Percentiles rank a stretch among this genome's conserved stretches.
Conservation (phyloP, 1,140 invertebrate genomes). For the Hypsibius dujardini region DNA sequence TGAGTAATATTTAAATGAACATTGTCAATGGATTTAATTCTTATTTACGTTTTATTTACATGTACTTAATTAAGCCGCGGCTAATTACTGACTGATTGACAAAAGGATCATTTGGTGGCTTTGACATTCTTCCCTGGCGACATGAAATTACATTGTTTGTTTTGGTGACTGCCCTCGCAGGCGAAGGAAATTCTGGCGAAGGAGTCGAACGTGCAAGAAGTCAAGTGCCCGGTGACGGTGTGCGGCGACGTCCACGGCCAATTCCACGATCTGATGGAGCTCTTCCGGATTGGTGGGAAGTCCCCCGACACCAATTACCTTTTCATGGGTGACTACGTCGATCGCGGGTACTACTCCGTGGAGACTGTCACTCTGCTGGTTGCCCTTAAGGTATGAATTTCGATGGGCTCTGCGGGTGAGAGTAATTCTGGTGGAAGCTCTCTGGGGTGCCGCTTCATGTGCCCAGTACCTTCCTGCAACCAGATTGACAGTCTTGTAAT, state of each 20-base stretch:
- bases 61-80: too few relatives aligned
- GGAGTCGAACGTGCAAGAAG: slow-evolving; percentile 98
- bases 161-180: too few relatives aligned
- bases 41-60: too few relatives aligned
- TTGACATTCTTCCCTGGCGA: too few relatives aligned
- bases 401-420: too few relatives aligned
- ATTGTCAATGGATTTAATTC: too few relatives aligned
- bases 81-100: too few relatives aligned
- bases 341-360: slow-evolving; percentile 98
- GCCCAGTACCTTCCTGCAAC: slow-evolving; percentile 14
- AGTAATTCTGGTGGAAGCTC: background rate
- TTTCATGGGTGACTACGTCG: slow-evolving; percentile 99
- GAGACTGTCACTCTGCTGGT: slow-evolving; percentile 97
- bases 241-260: slow-evolving; percentile 99
- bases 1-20: too few relatives aligned
- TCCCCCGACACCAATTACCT: slow-evolving; percentile 98
- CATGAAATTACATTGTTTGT: too few relatives aligned
- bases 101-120: too few relatives aligned
- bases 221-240: slow-evolving; percentile 97
- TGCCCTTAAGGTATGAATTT: slow-evolving; percentile 73
- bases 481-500: too few relatives aligned
- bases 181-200: slow-evolving; percentile 96
- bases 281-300: slow-evolving; percentile 96
- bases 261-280: slow-evolving; percentile 98
- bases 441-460: slow-evolving; percentile 5